A percentile compares a stretch with the other conserved stretches of the same genome.
phyloP scores from a whole-genome alignment of 2,113 vertebrate species.

The Mandrillus leucophaeus region DNA sequence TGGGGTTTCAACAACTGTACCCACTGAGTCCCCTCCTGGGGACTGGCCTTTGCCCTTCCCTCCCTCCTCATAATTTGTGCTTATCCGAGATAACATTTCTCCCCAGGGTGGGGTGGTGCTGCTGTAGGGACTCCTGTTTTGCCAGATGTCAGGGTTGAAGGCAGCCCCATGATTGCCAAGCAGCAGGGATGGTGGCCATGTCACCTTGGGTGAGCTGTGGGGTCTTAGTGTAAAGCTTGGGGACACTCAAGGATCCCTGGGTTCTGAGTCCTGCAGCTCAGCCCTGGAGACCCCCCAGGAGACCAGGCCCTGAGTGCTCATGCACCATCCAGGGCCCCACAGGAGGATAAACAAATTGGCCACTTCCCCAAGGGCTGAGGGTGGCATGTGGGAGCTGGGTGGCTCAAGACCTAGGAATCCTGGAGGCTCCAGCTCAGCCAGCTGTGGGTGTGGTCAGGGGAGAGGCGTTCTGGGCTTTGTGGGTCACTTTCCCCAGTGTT shows the following conservation, averaged over 20 bases:
- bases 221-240: background rate
- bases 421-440: background rate
- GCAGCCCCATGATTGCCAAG: background rate
- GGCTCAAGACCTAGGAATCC: slow-evolving; percentile 52
- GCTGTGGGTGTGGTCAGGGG: background rate
- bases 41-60: background rate
- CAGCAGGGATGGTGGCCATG: background rate
- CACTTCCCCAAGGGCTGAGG: background rate
- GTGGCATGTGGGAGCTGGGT: slow-evolving; percentile 1
- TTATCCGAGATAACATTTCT: background rate
- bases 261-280: background rate
- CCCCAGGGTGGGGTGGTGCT: background rate
- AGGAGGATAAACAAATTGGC: background rate
- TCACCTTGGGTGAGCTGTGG: background rate
- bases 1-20: background rate
- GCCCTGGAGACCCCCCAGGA: background rate
- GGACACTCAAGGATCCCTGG: background rate
- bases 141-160: background rate
- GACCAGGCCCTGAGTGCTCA: background rate
- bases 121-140: background rate
- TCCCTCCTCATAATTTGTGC: background rate
- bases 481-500: background rate
- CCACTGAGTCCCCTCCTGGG: background rate
- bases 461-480: background rate
- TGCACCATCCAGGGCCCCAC: background rate